These are phyloP conservation scores for Chydorus sphaericus DNA, from an alignment of 2,888 invertebrate genomes.

Conservation along the genomic window DNA sequence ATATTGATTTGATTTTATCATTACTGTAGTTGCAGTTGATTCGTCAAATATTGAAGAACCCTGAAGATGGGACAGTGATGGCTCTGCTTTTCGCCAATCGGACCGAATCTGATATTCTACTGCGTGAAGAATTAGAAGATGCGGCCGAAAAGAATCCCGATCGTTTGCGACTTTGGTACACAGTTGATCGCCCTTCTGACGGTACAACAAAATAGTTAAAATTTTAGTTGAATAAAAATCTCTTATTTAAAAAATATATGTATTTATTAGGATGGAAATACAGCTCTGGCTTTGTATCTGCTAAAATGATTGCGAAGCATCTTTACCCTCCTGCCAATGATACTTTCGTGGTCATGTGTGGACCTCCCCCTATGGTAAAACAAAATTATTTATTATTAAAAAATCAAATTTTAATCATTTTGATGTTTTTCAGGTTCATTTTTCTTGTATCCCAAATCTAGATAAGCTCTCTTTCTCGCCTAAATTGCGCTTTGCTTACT, in stretches of 20 bases:
- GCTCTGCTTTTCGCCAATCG: slow-evolving; percentile 90
- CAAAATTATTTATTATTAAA: too few relatives aligned
- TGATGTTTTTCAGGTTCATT: too few relatives aligned
- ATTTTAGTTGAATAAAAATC: neutral
- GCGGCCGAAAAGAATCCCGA: slow-evolving; percentile 51
- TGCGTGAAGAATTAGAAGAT: slow-evolving; percentile 72
- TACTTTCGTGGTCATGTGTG: slow-evolving; percentile 86
- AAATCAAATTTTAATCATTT: too few relatives aligned
- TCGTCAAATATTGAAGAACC: slow-evolving; percentile 64
- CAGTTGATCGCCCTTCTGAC: slow-evolving; percentile 73
- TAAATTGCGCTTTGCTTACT: slow-evolving; percentile 71
- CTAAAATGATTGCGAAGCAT: slow-evolving; percentile 72
- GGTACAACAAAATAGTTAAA: slow-evolving; percentile 36
- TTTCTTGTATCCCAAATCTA: slow-evolving; percentile 78
- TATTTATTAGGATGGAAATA: slow-evolving; percentile 62
- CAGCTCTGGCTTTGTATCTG: slow-evolving; percentile 83
- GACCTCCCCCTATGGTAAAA: slow-evolving; percentile 94
- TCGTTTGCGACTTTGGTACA: slow-evolving; percentile 87
- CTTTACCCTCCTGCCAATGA: slow-evolving; percentile 65
- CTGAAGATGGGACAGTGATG: slow-evolving; percentile 61
- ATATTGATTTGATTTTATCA: neutral
- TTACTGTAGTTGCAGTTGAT: slow-evolving; percentile 56
- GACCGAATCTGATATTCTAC: slow-evolving; percentile 83
- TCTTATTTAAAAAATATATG: neutral
- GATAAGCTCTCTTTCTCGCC: slow-evolving; percentile 75